Evolutionary conservation across 2,797 vertebrate genomes (phyloP), one percentile per base, ranked within the genome.

Genomic region (Psittacula derbiana): DNA sequence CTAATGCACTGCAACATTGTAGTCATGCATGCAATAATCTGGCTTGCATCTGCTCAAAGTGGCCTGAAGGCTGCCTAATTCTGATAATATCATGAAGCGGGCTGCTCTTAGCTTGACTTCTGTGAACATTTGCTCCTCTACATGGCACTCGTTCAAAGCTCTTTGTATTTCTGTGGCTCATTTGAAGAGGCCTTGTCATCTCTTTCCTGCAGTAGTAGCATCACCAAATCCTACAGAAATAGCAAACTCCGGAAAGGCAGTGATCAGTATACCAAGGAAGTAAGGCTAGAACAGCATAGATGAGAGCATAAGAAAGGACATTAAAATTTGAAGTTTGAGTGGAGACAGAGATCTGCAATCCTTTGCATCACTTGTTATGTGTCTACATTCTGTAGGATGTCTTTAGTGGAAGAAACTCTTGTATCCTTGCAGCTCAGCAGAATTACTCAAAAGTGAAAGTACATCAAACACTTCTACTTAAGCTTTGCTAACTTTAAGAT

Each of bases 61-160:
- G 94, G 88, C 92, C 86, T 93, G 93, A 75, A 94, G 93, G 89
- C 71, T 90, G 94, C 74, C 95, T 96, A 93, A 97, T 95, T 97
- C 97, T 92, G 95, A 17, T 49, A 43, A 43, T 97, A 95, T 92
- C 92, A 88, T 95, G 49, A 96, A 83, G 61, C 90, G 91, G 81
- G 94, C 97, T 98, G 97, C 95, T 92, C 90, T 90, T 94, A 90
- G 88, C 94, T 92, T 96, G 96, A 91, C 96, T 97, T 96, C 97
- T 97, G 96, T 95, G 97, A 91, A 96, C 88, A 94, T 95, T 96
- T 97, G 96, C 92, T 95, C 84, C 55, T 92, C 84, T 79, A 88
- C 94, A 95, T 44, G 93, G 96, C 96, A 96, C 96, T 96, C 95
- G 90, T 97, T 97, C 86, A 93, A 92, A 95, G 94, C 86, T 92